These are phyloP conservation scores for Porites rus DNA, from an alignment of 92 coral and sea anemone genomes.

Conservation along the genomic window DNA sequence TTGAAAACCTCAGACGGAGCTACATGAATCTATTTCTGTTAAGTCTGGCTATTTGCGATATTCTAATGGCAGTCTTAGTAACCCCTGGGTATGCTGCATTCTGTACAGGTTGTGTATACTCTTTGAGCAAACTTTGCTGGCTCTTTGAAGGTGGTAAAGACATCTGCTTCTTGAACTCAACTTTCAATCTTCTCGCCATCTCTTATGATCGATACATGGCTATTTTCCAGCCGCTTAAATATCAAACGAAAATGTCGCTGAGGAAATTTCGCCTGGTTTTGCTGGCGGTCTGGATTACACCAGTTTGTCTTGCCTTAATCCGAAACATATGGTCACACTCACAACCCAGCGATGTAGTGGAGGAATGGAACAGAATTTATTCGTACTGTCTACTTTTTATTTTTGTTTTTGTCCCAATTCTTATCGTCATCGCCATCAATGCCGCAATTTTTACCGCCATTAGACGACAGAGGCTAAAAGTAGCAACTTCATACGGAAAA, in stretches of 20 bases:
- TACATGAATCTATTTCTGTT: conserved; percentile 69
- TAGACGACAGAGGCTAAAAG: conserved; percentile 42
- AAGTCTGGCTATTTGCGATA: conserved; percentile 73
- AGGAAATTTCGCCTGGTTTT: conserved; percentile 48
- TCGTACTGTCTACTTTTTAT: conserved; percentile 45
- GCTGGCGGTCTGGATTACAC: conserved; percentile 55
- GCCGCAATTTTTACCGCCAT: conserved; percentile 55
- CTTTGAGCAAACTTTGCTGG: conserved; percentile 54
- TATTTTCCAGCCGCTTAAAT: conserved; percentile 74
- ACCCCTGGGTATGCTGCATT: conserved; percentile 75
- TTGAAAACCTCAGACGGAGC: conserved; percentile 62
- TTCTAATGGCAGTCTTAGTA: conserved; percentile 54
- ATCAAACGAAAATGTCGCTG: conserved; percentile 55
- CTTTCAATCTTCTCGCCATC: conserved; percentile 74
- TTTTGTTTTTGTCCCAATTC: conserved; percentile 64
- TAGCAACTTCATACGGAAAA: neutral
- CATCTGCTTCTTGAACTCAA: conserved; percentile 59
- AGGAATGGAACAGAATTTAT: conserved; percentile 54
- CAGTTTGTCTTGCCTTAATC: conserved; percentile 47
- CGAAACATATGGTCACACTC: conserved; percentile 62
- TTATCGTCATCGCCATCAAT: conserved; percentile 48
- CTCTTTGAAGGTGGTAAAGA: conserved; percentile 73
- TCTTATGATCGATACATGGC: conserved; percentile 78
- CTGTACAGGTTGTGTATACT: conserved; percentile 62
- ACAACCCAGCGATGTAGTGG: conserved; percentile 11